Base-by-base conservation (phyloP, 35 echinoderm and acorn worm species). In the Strongylocentrotus purpuratus region DNA sequence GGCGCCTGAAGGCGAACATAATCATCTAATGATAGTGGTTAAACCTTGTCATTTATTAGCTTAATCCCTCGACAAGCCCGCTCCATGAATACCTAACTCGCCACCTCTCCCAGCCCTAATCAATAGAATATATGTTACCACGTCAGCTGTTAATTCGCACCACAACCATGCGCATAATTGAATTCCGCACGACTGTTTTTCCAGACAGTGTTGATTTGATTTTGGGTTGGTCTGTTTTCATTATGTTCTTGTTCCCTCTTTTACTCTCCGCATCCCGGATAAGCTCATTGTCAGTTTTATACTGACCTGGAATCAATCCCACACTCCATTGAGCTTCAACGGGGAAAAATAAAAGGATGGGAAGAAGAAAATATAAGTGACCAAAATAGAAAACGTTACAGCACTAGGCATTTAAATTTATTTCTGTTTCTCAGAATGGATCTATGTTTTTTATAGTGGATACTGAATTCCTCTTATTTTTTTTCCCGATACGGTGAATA, bases 161-260 rank as follows among this genome's bases (percentile, higher is more conserved):
- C 33, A 45, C 87, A 89, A 89, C 87, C 87, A 89, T 89, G 87
- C 87, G 87, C 33, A 89, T 89, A 89, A 89, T 89, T 89, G 87
- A 89, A 89, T 89, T 89, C 87, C 87, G 33, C 33, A 89, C 87
- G 45, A 89, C 87, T 89, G 87, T 89, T 89, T 89, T 89, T 89
- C 87, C 87, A 89, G 87, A 89, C 87, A 89, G 87, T 45, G 45
- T 89, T 89, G 87, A 89, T 89, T 89, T 89, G 87, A 89, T 89
- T 89, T 89, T 46, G 87, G 87, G 32, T 33, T 89, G 45, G 32
- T 89, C 87, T 89, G 87, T 89, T 89, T 33, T 89, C 87, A 89
- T 46, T 45, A 89, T 89, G 87, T 89, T 89, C 87, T 35, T 89
- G 33, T 33, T 20, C 4, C 4, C 32, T 33, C 87, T 15, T 46